Base-by-base conservation (phyloP, 2,797 vertebrate genomes). In the Myioborus melanocephalus region DNA sequence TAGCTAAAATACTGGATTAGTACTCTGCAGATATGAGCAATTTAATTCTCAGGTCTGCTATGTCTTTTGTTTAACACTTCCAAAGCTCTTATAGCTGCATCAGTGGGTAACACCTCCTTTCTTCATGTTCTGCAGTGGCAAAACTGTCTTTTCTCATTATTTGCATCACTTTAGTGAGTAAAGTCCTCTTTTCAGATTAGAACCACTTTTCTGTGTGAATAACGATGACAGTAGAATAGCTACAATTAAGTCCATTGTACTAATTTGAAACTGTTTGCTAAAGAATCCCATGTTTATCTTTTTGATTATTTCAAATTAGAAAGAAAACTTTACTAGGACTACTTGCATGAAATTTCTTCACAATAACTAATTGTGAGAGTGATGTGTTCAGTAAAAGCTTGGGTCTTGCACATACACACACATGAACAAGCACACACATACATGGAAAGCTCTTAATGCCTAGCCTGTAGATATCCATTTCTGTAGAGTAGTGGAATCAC, bases 341-440 rank as follows among this genome's bases (percentile, higher is more conserved):
- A 50, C 37, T 50, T 50, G 14, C 24, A 77, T 27, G 12, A 68
- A 52, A 81, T 83, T 73, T 81, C 79, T 68, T 57, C 47, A 46
- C 18, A 71, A n/a, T 46, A 73, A 91, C 10, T 34, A 57, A 61
- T 18, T 35, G 21, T 1, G 1, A 56, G 23, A 72, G 47, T 16
- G 16, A 35, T 18, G 41, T 69, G 47, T n/a, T 47, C 22, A 34
- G 49, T 49, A 28, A 65, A 71, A 69, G 26, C 28, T 47, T 28
- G 19, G 55, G 6, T 27, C 56, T 37, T 22, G 9, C n/a, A 12
- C 6, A 24, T 10, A 34, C 26, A 21, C 14, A 32, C 14, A 55
- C 19, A 11, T 0, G 2, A 24, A 37, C 26, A 28, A 1, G 6
- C 6, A 19, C 23, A 28, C 27, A 35, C 2, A 19, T 8, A 22